Percentiles rank a stretch among this genome's conserved stretches.
Conservation (phyloP, 2,888 invertebrate genomes). For the Himalopsyche japonica region DNA sequence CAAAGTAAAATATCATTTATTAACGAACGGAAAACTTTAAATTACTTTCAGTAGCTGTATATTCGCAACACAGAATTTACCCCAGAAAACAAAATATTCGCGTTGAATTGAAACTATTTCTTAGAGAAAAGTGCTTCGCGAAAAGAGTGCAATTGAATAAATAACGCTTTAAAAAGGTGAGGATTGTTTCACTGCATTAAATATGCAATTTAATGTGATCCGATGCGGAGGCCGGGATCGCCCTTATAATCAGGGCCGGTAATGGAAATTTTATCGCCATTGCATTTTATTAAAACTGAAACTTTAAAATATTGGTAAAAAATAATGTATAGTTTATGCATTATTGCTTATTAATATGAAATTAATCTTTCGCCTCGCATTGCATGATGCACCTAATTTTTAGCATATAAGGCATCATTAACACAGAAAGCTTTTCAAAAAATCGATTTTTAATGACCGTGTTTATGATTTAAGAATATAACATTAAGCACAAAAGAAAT, state of each 20-base stretch:
- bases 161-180: conserved; percentile 23
- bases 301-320: too few relatives aligned
- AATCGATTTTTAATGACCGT: too few relatives aligned
- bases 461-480: too few relatives aligned
- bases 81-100: neutral
- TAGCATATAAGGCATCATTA: too few relatives aligned
- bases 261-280: neutral
- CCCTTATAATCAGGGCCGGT: neutral
- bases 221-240: neutral
- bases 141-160: conserved; percentile 15
- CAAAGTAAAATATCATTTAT: neutral
- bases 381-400: too few relatives aligned
- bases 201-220: neutral
- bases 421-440: too few relatives aligned
- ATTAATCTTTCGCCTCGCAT: too few relatives aligned
- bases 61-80: neutral
- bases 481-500: too few relatives aligned
- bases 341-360: too few relatives aligned
- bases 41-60: neutral
- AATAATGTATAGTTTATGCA: too few relatives aligned
- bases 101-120: neutral
- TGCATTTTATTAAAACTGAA: too few relatives aligned
- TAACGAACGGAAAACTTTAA: neutral
- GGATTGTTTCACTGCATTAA: neutral
- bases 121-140: neutral